A percentile compares a stretch with the other conserved stretches of the same genome.
phyloP scores from a whole-genome alignment of 2,797 vertebrate genomes.

The Peromyscus eremicus region DNA sequence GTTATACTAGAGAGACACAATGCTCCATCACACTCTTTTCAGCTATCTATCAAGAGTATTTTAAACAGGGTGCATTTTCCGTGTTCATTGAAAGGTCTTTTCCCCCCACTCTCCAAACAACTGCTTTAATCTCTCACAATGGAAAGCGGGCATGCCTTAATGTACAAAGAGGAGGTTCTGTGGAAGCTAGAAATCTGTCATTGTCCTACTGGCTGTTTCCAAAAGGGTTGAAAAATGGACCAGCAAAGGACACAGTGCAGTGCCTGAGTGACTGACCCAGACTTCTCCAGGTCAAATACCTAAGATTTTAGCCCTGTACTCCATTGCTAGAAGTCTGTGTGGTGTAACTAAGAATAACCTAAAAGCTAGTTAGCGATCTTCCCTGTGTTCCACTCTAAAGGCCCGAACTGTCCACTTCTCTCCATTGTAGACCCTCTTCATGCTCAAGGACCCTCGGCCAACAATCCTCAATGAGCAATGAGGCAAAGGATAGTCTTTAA shows the following conservation, averaged over 20 bases:
- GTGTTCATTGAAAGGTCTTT: constrained; percentile 42
- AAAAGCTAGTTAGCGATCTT: neutral
- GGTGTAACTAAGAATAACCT: neutral
- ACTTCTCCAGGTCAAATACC: neutral
- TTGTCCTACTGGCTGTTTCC: neutral
- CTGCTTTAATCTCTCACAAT: neutral
- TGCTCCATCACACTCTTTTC: neutral
- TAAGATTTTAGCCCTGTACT: neutral
- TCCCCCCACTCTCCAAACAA: neutral
- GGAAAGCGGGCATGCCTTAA: constrained; percentile 7
- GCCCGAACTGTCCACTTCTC: neutral
- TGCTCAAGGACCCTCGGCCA: neutral
- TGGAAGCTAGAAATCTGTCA: neutral
- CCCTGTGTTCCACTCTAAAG: neutral
- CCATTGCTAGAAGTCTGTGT: neutral
- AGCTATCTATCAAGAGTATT: neutral
- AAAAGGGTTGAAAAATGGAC: neutral
- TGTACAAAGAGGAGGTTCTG: neutral
- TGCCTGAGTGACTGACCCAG: neutral
- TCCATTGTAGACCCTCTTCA: neutral
- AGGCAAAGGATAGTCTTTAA: neutral
- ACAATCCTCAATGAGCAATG: neutral
- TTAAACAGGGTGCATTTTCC: neutral
- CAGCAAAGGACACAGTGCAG: neutral
- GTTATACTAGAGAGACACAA: neutral